phyloP scores from a whole-genome alignment of 2,888 invertebrate genomes.

The Alcis repandata region DNA sequence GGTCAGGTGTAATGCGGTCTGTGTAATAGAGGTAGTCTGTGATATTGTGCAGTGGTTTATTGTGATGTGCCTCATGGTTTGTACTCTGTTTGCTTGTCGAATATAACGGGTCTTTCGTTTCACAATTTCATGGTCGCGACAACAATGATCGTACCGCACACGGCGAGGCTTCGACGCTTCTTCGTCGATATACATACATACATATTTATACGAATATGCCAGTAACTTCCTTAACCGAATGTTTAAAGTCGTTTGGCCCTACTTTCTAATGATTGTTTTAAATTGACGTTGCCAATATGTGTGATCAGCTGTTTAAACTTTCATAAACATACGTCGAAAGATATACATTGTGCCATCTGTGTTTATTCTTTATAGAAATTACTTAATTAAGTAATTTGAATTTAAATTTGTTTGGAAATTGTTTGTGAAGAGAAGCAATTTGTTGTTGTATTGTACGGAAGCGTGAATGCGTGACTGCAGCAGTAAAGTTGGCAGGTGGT shows the following conservation, averaged over 20 bases:
- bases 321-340: not conserved
- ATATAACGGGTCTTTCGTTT: slow-evolving; percentile 29
- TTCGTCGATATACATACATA: slow-evolving; percentile 35
- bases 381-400: not conserved
- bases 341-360: slow-evolving; percentile 8
- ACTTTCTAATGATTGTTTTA: slow-evolving; percentile 34
- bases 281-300: slow-evolving; percentile 19
- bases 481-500: slow-evolving; percentile 23
- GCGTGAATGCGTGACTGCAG: slow-evolving; percentile 26
- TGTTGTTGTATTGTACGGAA: slow-evolving; percentile 25
- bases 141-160: slow-evolving; percentile 26
- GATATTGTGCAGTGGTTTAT: slow-evolving; percentile 63
- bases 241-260: slow-evolving; percentile 14
- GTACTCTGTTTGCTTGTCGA: slow-evolving; percentile 17
- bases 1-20: slow-evolving; percentile 79
- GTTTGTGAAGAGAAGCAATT: slow-evolving; percentile 9
- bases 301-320: slow-evolving; percentile 22
- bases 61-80: slow-evolving; percentile 35
- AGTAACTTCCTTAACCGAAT: slow-evolving; percentile 23
- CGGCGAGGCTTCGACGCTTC: slow-evolving; percentile 32
- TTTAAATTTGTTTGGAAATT: not conserved
- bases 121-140: slow-evolving; percentile 44
- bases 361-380: slow-evolving; percentile 4
- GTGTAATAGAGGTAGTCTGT: slow-evolving; percentile 65
- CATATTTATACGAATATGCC: slow-evolving; percentile 24